Conservation (phyloP, 2,888 invertebrate species). For the Phytoseiulus persimilis region DNA sequence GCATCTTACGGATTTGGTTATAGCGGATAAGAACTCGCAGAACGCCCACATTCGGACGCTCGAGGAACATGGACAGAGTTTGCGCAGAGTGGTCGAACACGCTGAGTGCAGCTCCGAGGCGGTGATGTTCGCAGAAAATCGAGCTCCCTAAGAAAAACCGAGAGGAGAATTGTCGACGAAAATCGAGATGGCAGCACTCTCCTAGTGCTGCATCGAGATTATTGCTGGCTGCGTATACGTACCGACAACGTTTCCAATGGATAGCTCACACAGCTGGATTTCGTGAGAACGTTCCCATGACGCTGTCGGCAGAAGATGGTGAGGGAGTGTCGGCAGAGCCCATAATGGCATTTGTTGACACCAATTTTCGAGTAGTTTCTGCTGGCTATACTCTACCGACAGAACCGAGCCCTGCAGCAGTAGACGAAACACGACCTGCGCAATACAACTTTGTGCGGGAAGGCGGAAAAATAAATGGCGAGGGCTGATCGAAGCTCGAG, state of each 20-base stretch:
- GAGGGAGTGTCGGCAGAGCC: slow-evolving; percentile 9
- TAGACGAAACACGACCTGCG: slow-evolving; percentile 12
- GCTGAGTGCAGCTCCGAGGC: background rate
- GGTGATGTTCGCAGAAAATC: slow-evolving; percentile 23
- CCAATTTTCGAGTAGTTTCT: slow-evolving; percentile 7
- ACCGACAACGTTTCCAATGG: slow-evolving; percentile 33
- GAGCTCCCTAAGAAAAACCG: background rate
- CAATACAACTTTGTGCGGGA: background rate
- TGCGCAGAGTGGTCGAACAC: slow-evolving; percentile 22
- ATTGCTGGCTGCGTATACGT: background rate
- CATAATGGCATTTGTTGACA: slow-evolving; percentile 1
- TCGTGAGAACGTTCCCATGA: slow-evolving; percentile 33
- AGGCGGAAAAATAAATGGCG: background rate
- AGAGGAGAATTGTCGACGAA: background rate
- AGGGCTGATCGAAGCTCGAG: too few relatives aligned
- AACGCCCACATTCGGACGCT: slow-evolving; percentile 6
- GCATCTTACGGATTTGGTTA: slow-evolving; percentile 9
- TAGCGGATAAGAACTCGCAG: background rate
- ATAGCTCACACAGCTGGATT: slow-evolving; percentile 26
- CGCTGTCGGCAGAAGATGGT: background rate
- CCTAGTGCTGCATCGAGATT: background rate
- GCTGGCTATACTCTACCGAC: background rate
- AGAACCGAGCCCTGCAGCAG: background rate
- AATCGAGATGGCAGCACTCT: background rate
- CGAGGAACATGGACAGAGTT: slow-evolving; percentile 14